Evolutionary conservation across 2,113 vertebrate genomes (phyloP).

Genomic region (Chloroceryle aenea): DNA sequence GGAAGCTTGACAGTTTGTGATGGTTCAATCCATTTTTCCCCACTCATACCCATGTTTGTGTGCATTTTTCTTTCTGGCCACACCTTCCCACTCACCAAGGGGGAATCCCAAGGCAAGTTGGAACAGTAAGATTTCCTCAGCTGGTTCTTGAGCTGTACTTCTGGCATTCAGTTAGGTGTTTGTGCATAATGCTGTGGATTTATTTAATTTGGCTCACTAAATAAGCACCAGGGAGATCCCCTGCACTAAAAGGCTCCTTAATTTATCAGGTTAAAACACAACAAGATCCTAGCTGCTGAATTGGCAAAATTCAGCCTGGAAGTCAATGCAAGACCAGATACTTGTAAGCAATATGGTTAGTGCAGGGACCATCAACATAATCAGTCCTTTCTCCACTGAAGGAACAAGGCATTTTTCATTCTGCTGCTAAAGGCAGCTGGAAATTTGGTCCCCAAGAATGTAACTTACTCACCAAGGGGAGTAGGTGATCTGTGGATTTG

Average conservation of each 20-base stretch:
- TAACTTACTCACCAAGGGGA: neutral
- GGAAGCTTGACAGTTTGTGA: neutral
- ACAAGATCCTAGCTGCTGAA: neutral
- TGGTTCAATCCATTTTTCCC: neutral
- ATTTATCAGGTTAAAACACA: conserved; percentile 21
- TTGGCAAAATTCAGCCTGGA: neutral
- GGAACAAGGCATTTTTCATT: neutral
- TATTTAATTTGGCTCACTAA: neutral
- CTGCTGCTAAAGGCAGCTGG: neutral
- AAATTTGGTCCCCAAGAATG: neutral
- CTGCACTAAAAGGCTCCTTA: neutral
- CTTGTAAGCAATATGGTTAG: neutral
- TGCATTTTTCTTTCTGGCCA: neutral
- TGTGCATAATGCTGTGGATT: neutral
- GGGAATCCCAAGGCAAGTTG: neutral
- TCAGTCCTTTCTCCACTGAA: neutral
- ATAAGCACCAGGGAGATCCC: neutral
- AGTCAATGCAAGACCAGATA: neutral
- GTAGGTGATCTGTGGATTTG: neutral
- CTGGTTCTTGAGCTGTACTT: neutral
- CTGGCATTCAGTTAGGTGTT: neutral
- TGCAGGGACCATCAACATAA: neutral
- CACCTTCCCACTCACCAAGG: neutral
- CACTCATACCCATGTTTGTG: accelerated
- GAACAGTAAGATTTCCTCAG: neutral